phyloP scores from a whole-genome alignment of 2,888 invertebrate species.

The Calliopum simillimum region DNA sequence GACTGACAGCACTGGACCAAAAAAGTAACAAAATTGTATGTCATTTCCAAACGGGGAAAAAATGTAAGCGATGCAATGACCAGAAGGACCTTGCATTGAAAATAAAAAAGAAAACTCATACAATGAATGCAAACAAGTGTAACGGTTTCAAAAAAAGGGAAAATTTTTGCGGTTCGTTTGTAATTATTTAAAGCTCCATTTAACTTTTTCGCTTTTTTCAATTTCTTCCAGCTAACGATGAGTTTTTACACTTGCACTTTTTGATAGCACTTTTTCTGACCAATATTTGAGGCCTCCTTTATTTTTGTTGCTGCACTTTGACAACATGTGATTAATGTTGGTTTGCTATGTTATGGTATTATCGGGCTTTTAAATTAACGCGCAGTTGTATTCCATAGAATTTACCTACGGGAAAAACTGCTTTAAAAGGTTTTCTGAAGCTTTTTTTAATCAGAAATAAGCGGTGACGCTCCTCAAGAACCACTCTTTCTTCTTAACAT shows the following conservation, averaged over 20 bases:
- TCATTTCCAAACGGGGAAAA: constrained; percentile 24
- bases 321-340: constrained; percentile 16
- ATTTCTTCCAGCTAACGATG: constrained; percentile 4
- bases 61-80: constrained; percentile 20
- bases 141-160: constrained; percentile 13
- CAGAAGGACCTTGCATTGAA: constrained; percentile 14
- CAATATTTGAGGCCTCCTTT: not conserved
- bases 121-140: constrained; percentile 38
- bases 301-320: not conserved
- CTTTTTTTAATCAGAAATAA: no score
- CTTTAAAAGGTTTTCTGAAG: no score
- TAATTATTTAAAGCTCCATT: constrained; percentile 37
- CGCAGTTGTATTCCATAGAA: no score
- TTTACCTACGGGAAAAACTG: no score
- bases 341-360: no score
- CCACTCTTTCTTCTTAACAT: no score
- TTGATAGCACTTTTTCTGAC: constrained; percentile 4
- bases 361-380: no score
- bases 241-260: constrained; percentile 10
- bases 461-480: no score
- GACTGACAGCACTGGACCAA: constrained; percentile 2
- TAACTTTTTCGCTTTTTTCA: constrained; percentile 17
- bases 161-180: constrained; percentile 44
- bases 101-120: not conserved
- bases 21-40: constrained; percentile 2